Conservation (phyloP, 2,797 vertebrate genomes). For the Pseudomugil gertrudae region DNA sequence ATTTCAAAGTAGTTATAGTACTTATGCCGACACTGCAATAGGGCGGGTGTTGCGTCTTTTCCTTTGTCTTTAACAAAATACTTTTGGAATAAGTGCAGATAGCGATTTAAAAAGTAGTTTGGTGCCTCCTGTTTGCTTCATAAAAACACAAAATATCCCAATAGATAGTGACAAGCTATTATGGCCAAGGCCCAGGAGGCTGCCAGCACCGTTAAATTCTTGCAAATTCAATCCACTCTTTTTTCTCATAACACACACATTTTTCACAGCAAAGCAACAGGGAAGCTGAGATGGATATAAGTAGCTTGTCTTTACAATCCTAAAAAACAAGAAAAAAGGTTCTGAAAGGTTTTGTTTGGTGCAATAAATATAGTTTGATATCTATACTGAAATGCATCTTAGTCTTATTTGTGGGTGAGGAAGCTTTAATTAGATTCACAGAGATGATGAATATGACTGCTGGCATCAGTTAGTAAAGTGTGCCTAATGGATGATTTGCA, state of each 20-base stretch:
- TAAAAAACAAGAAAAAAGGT: slow-evolving; percentile 43
- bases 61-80: slow-evolving; percentile 13
- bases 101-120: slow-evolving; percentile 33
- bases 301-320: slow-evolving; percentile 41
- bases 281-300: slow-evolving; percentile 38
- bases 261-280: slow-evolving; percentile 37
- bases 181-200: slow-evolving; percentile 44
- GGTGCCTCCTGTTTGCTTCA: slow-evolving; percentile 23
- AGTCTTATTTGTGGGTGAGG: slow-evolving; percentile 43
- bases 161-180: slow-evolving; percentile 37
- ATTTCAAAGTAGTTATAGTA: neutral
- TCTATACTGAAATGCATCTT: slow-evolving; percentile 47
- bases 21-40: slow-evolving; percentile 6
- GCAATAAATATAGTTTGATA: slow-evolving; percentile 46
- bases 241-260: slow-evolving; percentile 27
- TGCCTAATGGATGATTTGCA: slow-evolving; percentile 63
- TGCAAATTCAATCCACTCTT: slow-evolving; percentile 55
- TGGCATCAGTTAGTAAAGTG: slow-evolving; percentile 59
- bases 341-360: slow-evolving; percentile 52
- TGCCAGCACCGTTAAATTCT: slow-evolving; percentile 39
- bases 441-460: slow-evolving; percentile 53
- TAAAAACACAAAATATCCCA: slow-evolving; percentile 33
- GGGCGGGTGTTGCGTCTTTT: slow-evolving; percentile 11
- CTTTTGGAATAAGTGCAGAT: slow-evolving; percentile 28
- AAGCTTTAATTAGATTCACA: slow-evolving; percentile 61